Percentiles rank a stretch among this genome's conserved stretches.
phyloP scores from a whole-genome alignment of 2,797 vertebrate genomes.

The Urosaurus nigricauda region DNA sequence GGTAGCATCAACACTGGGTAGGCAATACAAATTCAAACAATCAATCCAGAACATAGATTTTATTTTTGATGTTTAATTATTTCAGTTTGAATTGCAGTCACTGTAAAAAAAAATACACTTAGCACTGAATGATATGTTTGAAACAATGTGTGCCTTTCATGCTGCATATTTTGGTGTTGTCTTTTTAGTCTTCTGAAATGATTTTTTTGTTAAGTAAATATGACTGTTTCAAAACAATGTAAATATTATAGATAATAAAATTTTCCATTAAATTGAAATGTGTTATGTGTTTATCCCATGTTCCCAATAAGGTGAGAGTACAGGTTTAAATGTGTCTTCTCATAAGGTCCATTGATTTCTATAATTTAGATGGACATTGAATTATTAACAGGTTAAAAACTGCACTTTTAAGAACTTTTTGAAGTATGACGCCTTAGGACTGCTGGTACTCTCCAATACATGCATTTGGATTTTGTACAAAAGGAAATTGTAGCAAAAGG shows the following conservation, averaged over 20 bases:
- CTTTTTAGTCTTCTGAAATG: constrained; percentile 1
- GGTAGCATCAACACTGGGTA: rapidly evolving
- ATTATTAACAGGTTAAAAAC: background rate
- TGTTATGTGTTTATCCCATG: background rate
- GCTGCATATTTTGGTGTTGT: constrained; percentile 17
- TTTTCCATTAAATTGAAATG: constrained; percentile 39
- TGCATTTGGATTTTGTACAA: background rate
- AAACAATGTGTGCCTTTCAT: constrained; percentile 17
- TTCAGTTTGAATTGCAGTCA: background rate
- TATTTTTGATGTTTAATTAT: constrained; percentile 24
- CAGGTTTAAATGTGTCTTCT: background rate
- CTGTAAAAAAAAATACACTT: constrained; percentile 1
- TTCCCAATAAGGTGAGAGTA: background rate
- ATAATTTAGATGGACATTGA: background rate
- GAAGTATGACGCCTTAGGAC: background rate
- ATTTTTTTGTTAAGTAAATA: constrained; percentile 15
- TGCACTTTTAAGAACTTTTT: background rate
- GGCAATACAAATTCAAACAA: constrained; percentile 31
- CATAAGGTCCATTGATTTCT: background rate
- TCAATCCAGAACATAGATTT: constrained; percentile 50
- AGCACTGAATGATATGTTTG: constrained; percentile 41
- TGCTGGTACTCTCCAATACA: background rate
- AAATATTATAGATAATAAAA: constrained; percentile 69
- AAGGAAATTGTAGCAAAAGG: no score
- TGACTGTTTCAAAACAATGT: constrained; percentile 46